Conservation (phyloP, 1,140 invertebrate species). For the Bathynomus jamesi region DNA sequence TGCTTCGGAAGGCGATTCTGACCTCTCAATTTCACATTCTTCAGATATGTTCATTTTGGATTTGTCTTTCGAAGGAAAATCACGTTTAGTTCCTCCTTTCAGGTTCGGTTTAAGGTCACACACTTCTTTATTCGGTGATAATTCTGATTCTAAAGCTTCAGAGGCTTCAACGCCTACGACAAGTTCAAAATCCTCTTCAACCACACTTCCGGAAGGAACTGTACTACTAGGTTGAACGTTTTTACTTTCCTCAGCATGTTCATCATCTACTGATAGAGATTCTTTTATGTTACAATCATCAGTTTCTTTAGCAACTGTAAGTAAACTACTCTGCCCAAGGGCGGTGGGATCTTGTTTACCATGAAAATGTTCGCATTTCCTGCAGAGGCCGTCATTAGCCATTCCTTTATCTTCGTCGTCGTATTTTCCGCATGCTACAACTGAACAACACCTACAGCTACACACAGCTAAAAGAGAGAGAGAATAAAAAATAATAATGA, state of each 20-base stretch:
- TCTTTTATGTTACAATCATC: neutral
- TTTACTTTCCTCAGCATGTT: neutral
- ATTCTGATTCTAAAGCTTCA: neutral
- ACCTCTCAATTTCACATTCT: neutral
- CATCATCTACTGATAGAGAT: neutral
- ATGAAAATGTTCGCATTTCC: conserved; percentile 30
- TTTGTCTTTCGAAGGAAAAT: no score
- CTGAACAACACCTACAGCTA: conserved; percentile 31
- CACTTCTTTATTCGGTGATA: neutral
- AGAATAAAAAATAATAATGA: no score
- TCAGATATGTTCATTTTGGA: no score
- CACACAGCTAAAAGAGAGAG: conserved; percentile 37
- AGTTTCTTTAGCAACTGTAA: no score
- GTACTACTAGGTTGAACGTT: no score
- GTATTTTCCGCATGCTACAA: conserved; percentile 32
- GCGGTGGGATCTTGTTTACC: conserved; percentile 26
- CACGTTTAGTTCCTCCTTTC: no score
- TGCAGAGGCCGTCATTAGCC: conserved; percentile 22
- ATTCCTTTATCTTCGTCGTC: conserved; percentile 21
- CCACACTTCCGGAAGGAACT: no score
- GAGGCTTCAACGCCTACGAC: no score
- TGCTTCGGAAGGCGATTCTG: neutral
- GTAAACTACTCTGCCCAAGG: no score
- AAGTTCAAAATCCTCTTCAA: no score
- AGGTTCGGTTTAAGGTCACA: neutral